Evolutionary conservation across 2,888 invertebrate species (phyloP).

Genomic region (Netelia fuscicornis): DNA sequence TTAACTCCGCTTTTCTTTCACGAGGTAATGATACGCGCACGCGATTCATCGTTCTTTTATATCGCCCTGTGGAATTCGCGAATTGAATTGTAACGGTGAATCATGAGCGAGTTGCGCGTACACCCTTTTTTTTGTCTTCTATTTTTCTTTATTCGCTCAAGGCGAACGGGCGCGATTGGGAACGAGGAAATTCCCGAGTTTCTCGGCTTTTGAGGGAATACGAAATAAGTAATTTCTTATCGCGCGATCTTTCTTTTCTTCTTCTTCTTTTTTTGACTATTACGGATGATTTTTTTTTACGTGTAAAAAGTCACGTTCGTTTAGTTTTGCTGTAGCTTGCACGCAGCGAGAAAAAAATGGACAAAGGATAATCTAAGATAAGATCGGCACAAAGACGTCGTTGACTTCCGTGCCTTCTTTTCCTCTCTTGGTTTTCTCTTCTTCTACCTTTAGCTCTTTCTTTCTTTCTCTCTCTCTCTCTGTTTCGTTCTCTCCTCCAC

Average conservation of each 20-base stretch:
- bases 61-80: conserved; percentile 24
- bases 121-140: background rate
- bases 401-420: background rate
- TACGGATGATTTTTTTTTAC: background rate
- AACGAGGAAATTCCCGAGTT: background rate
- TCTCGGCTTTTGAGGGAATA: background rate
- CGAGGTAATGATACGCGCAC: background rate
- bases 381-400: too few species aligned
- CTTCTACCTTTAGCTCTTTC: too few species aligned
- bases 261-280: too few species aligned
- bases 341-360: background rate
- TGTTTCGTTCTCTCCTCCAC: background rate
- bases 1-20: conserved; percentile 33
- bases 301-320: background rate
- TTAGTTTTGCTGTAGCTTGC: background rate
- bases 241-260: background rate
- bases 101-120: background rate
- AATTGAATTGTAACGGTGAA: conserved; percentile 45
- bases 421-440: background rate
- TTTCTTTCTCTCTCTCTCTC: background rate
- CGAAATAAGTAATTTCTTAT: background rate
- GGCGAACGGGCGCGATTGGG: background rate
- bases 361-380: background rate
- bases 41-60: conserved; percentile 5
- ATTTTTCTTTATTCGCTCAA: background rate